Evolutionary conservation across 2,888 invertebrate genomes (phyloP), one percentile per base, ranked within the genome.

Genomic region (Amphipyra tragopoginis): DNA sequence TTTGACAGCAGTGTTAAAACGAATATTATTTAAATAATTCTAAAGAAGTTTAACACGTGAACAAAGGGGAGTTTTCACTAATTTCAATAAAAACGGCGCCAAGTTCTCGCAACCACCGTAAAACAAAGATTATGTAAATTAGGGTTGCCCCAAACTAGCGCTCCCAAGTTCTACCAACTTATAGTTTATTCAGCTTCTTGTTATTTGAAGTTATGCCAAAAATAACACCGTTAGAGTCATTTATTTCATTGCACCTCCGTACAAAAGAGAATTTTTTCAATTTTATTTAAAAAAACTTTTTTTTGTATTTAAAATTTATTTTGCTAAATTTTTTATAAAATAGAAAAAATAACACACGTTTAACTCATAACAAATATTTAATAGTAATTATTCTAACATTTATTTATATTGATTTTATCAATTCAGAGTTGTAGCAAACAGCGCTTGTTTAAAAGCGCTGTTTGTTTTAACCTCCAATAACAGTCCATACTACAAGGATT

Each of bases 181-280:
- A 42, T 56, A 70, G 70, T 70, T 68, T 73, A 70, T 73, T 68
- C 70, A 70, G 69, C 39, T 70, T 70, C 70, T 73, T 70, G 69
- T 70, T 73, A 70, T 61, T 73, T 50, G 36, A 70, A 74, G 53
- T 50, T 74, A 51, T 43, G 49, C 52, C 74, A 61, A 61, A 49
- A 73, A 59, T 72, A 73, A 52, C 40, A 34, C 38, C 21, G 39
- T 42, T 55, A 49, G 33, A 48, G 44, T 6, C 5, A 2, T 39
- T 2, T 13, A 1, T n/a, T 39, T 13, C n/a, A 13, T 9, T 5
- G 39, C 44, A 5, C 8, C 11, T 44, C 5, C n/a, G n/a, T 44
- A n/a, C 10, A 26, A 26, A 44, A n/a, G n/a, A n/a, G n/a, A n/a
- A n/a, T n/a, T n/a, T n/a, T n/a, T n/a, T n/a, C n/a, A n/a, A n/a